Evolutionary conservation across 2,888 invertebrate species (phyloP), one percentile per base, ranked within the genome.

Genomic region (Spisula solida): DNA sequence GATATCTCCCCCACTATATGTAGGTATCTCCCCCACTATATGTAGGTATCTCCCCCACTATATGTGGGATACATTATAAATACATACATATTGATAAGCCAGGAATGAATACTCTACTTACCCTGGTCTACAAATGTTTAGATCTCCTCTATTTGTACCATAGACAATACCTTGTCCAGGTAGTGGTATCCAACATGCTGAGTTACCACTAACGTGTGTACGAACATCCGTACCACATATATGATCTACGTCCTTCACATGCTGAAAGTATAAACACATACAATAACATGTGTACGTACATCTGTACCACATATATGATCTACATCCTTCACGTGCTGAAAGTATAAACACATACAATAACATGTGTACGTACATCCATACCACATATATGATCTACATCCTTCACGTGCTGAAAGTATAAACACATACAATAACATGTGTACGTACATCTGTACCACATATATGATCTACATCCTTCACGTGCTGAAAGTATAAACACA

Each of bases 81-180:
- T 41, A 41, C 41, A 41, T 41, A 41, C 41, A 41, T 41, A 5
- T 41, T 5, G 41, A 41, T 41, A 8, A 41, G 41, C 8, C 41
- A 41, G 41, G 2, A 41, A 41, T 5, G 41, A 2, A 2, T 41
- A 41, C 4, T 2, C 10, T 14, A 91, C 94, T 91, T 91, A 96
- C 95, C 95, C 95, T 70, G 95, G 95, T 85, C 93, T 93, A 92
- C 95, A 96, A 87, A 96, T 93, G 82, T 95, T 94, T 16, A 98
- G 97, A 95, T 98, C 98, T 85, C 98, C 98, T 29, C 98, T 98
- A 96, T 98, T 98, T 93, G 98, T 98, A 34, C 98, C 98, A 96
- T 98, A 98, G 82, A 98, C 98, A 87, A 98, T 97, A 1, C 98
- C 98, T 95, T 98, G 98, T 0, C 98, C 98, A 0, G 98, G 97